A percentile compares a stretch with the other conserved stretches of the same genome.
These are phyloP conservation scores for Drosophila virilis DNA, from an alignment of 1,140 invertebrate genomes.

Conservation along the genomic window DNA sequence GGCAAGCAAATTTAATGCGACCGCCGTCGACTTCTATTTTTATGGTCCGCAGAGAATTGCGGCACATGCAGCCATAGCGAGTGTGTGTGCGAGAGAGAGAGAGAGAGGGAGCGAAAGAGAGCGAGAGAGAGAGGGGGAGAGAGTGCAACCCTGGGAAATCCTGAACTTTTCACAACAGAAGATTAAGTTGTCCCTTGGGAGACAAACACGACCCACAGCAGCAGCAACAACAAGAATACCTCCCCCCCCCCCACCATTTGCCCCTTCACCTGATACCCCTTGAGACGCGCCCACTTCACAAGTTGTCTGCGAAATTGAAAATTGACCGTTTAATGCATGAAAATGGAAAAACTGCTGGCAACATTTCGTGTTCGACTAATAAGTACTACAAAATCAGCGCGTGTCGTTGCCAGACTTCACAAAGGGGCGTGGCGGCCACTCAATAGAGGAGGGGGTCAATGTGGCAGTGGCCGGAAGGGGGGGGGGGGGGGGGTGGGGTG, in stretches of 20 bases:
- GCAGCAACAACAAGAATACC: too few relatives aligned
- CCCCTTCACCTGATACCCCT: neutral
- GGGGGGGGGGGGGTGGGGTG: neutral
- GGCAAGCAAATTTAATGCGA: slow-evolving; percentile 57
- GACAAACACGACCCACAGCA: slow-evolving; percentile 1
- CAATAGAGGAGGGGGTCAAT: too few relatives aligned
- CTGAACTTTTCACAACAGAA: slow-evolving; percentile 75
- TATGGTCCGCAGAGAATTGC: slow-evolving; percentile 74
- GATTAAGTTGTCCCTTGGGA: slow-evolving; percentile 81
- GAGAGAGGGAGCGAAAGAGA: neutral
- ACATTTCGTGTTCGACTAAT: slow-evolving; percentile 65
- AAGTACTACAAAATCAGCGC: slow-evolving; percentile 69
- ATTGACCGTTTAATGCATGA: slow-evolving; percentile 81
- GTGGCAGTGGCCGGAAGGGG: too few relatives aligned
- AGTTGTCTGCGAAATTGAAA: slow-evolving; percentile 82
- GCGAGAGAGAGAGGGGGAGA: neutral
- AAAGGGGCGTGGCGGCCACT: neutral
- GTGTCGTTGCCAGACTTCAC: slow-evolving; percentile 10
- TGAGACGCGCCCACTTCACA: slow-evolving; percentile 37
- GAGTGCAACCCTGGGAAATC: slow-evolving; percentile 67
- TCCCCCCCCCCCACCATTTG: neutral
- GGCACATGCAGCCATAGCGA: slow-evolving; percentile 60
- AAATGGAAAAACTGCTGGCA: slow-evolving; percentile 26
- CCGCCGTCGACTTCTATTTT: slow-evolving; percentile 52
- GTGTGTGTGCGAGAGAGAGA: neutral